Conservation (phyloP, 2,113 vertebrate genomes). For the Ictalurus punctatus region DNA sequence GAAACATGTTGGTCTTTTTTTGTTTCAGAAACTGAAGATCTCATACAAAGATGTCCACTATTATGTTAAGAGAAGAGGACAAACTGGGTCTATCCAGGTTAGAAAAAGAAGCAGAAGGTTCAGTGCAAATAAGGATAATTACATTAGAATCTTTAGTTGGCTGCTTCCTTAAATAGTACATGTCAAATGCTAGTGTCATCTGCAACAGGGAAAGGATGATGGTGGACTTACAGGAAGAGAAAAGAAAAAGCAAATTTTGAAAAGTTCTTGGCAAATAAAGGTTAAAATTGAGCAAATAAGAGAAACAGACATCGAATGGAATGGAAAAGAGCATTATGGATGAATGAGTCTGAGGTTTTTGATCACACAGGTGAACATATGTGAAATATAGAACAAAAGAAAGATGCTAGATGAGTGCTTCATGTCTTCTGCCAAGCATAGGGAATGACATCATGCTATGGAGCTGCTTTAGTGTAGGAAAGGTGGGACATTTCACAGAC, state of each 20-base stretch:
- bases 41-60: background rate
- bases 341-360: background rate
- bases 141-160: background rate
- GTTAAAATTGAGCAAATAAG: background rate
- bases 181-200: background rate
- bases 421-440: background rate
- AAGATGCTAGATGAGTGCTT: background rate
- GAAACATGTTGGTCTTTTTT: background rate
- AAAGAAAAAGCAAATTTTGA: background rate
- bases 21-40: background rate
- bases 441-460: background rate
- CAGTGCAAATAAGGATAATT: background rate
- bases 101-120: background rate
- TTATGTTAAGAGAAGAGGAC: background rate
- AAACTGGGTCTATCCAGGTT: background rate
- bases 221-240: background rate
- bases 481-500: background rate
- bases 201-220: background rate
- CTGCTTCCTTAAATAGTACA: background rate
- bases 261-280: background rate
- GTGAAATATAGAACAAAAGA: background rate
- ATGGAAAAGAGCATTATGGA: background rate
- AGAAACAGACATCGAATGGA: background rate
- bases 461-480: background rate
- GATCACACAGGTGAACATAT: background rate